phyloP scores from a whole-genome alignment of 2,113 vertebrate genomes.

The Capreolus pygargus region DNA sequence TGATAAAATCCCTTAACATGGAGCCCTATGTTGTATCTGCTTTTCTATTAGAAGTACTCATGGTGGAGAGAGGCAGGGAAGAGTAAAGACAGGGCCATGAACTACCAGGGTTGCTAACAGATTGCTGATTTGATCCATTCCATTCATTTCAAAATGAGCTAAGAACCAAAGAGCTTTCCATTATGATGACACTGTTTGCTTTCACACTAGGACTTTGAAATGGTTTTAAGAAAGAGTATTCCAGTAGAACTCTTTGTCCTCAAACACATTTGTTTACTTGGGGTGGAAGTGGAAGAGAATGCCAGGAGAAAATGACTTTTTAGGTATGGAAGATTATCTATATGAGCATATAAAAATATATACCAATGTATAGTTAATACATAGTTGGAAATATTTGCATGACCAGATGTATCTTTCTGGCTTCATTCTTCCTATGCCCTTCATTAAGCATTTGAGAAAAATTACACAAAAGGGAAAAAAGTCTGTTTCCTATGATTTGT shows the following conservation, averaged over 20 bases:
- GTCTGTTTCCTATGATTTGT: not conserved
- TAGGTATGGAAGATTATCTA: not conserved
- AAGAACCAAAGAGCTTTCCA: not conserved
- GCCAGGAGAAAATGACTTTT: not conserved
- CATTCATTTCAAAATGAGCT: not conserved
- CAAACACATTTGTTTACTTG: not conserved
- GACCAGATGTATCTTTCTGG: not conserved
- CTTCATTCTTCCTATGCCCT: not conserved
- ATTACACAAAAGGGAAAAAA: not conserved
- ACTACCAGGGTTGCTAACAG: not conserved
- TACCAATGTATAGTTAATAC: not conserved
- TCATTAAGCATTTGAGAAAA: constrained; percentile 16
- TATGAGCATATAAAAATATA: not conserved
- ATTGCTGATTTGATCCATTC: not conserved
- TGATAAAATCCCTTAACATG: not conserved
- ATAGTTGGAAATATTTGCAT: not conserved
- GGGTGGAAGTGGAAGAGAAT: not conserved
- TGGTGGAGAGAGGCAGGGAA: not conserved
- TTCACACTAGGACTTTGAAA: not conserved
- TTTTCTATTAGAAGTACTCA: not conserved
- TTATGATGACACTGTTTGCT: not conserved
- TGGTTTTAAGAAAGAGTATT: not conserved
- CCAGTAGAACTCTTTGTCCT: not conserved
- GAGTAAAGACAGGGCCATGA: not conserved
- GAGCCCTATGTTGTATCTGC: not conserved